A percentile compares a stretch with the other conserved stretches of the same genome.
Evolutionary conservation across 2,888 invertebrate species (phyloP).

Genomic region (Bibio marci): DNA sequence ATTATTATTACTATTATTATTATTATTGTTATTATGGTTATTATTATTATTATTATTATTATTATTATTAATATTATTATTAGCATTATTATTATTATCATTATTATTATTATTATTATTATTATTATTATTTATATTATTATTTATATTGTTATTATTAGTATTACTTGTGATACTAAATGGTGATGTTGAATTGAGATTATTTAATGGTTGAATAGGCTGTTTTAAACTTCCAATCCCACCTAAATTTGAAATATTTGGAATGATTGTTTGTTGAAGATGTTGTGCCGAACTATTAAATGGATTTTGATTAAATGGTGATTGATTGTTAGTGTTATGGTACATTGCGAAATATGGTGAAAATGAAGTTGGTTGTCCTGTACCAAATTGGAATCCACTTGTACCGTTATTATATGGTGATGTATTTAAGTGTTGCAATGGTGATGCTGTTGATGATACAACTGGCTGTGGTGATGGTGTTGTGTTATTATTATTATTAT

Average conservation of each 20-base stretch:
- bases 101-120: background rate
- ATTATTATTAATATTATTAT: too few relatives aligned
- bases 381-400: constrained; percentile 2
- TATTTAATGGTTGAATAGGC: too few relatives aligned
- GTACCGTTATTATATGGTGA: constrained; percentile 7
- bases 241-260: background rate
- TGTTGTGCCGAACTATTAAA: background rate
- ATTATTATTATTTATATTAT: background rate
- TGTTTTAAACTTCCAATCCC: too few relatives aligned
- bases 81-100: too few relatives aligned
- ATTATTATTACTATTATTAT: background rate
- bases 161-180: background rate
- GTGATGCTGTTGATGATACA: constrained; percentile 16
- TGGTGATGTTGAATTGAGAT: background rate
- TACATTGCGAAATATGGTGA: too few relatives aligned
- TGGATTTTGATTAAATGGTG: too few relatives aligned
- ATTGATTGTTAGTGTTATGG: too few relatives aligned
- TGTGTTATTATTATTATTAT: constrained; percentile 13
- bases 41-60: background rate
- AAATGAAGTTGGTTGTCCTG: too few relatives aligned
- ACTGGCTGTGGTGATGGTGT: constrained; percentile 15
- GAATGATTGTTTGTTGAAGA: background rate
- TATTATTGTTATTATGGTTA: background rate
- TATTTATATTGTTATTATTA: background rate
- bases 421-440: constrained; percentile 14